Percentiles rank a stretch among this genome's conserved stretches.
These are phyloP conservation scores for Bubo blakistoni DNA, from an alignment of 2,113 vertebrate genomes.

Conservation along the genomic window DNA sequence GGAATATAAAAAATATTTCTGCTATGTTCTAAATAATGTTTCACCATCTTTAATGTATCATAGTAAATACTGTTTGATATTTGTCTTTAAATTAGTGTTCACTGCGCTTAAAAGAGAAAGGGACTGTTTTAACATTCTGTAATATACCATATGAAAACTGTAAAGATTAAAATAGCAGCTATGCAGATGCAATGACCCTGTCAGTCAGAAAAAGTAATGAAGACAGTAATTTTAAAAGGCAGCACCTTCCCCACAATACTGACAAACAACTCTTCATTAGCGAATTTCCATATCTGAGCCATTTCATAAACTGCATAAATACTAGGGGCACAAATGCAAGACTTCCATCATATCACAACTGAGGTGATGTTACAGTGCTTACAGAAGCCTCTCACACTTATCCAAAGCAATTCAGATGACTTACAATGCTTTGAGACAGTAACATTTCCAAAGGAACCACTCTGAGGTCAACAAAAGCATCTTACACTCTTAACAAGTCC, in stretches of 20 bases:
- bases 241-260: background rate
- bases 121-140: background rate
- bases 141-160: background rate
- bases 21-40: background rate
- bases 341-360: background rate
- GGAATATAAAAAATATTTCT: background rate
- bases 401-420: slow-evolving; percentile 25
- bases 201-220: background rate
- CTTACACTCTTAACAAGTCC: slow-evolving; percentile 9
- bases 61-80: background rate
- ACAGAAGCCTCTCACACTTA: slow-evolving; percentile 12
- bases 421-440: slow-evolving; percentile 32
- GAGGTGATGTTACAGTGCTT: background rate
- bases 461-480: slow-evolving; percentile 36
- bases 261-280: background rate
- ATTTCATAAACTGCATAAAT: background rate
- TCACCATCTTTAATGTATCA: background rate
- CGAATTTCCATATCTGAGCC: background rate
- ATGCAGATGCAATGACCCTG: background rate
- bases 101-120: background rate
- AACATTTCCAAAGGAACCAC: slow-evolving; percentile 56
- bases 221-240: background rate
- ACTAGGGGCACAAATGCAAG: background rate
- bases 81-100: background rate
- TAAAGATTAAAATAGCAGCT: background rate